Base-by-base conservation (phyloP, 2,113 vertebrate genomes). In the Carassius carassius region DNA sequence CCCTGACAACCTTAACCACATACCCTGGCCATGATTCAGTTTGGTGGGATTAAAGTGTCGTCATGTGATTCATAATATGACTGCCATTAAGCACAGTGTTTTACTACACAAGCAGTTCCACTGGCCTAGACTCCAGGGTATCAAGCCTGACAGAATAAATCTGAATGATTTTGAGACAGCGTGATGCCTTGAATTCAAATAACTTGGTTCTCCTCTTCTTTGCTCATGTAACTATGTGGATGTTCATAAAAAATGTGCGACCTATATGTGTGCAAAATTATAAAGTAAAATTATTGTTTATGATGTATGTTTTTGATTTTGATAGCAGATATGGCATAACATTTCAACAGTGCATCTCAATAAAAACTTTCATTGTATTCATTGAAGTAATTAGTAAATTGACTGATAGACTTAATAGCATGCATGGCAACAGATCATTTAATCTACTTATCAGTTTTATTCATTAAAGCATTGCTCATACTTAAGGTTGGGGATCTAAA, bases 21-120 rank as follows among this genome's bases (percentile, higher is more conserved):
- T 41, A 60, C 54, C 32, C 19, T 60, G 54, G 76, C 54, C 54
- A 23, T 3, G 11, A 62, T 78, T 78, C 32, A 78, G 32, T 41
- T 23, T 51, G 13, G 35, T 13, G 1, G 76, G 76, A 60, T 60
- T 78, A 60, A 78, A 78, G 17, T 58, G n/a, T 58, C 13, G 29
- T 35, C 51, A 77, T 35, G 75, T 58, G 44, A 25, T 76, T 14
- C 74, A 14, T 74, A 76, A 16, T 32, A 14, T 78, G 76, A 78
- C 54, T 78, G 12, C 54, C 35, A 62, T 62, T 60, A 16, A 41
- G 19, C 54, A 78, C 54, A 41, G 32, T 62, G 35, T 62, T 78
- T 78, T 78, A 78, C 32, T 62, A 60, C 54, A 78, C 76, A 60
- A 58, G 16, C 19, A 37, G 19, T 60, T n/a, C 54, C 54, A 14